Base-by-base conservation (phyloP, 2,888 invertebrate genomes). In the Perizoma flavofasciatum region DNA sequence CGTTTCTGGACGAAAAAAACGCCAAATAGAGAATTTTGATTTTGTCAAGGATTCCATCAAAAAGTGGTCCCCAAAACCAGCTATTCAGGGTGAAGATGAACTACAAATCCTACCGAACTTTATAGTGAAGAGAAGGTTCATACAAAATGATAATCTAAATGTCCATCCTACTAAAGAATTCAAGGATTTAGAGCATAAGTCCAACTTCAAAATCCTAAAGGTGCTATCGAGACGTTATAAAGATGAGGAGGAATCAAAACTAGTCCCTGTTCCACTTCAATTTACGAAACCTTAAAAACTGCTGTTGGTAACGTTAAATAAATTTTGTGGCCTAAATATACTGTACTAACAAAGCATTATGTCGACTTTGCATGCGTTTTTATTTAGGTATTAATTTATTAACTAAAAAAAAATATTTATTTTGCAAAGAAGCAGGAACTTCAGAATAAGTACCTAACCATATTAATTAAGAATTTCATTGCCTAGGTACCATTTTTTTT, bases 1-100 rank as follows among this genome's bases (percentile, higher is more conserved):
- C 0, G 91, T 96, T 6, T 93, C 95, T 10, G 96, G 95, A 10
- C 81, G 92, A 59, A 93, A 85, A 69, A 93, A 93, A 75, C 88
- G 95, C 40, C 86, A 90, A 55, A 80, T 85, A 1, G 82, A 85
- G 71, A 84, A 85, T 70, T 67, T 77, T 1, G 62, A 65, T 6
- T 46, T 68, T 5, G 55, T 66, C 0, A 52, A 70, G 11, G 63
- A 71, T 6, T 64, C 68, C 0, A 69, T 77, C 2, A 62, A 61
- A 43, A 71, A 72, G 39, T 74, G 68, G 61, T 55, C 59, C 35
- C 60, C 70, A 8, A 66, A 66, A 48, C 53, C 56, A 5, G 52
- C 54, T 0, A 10, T 33, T 3, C 37, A 48, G 6, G 45, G 44
- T 0, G 39, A 37, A 7, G 34, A 48, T 4, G 33, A 35, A 37